Conservation (phyloP, 2,797 vertebrate genomes). For the Neostethus bicornis region DNA sequence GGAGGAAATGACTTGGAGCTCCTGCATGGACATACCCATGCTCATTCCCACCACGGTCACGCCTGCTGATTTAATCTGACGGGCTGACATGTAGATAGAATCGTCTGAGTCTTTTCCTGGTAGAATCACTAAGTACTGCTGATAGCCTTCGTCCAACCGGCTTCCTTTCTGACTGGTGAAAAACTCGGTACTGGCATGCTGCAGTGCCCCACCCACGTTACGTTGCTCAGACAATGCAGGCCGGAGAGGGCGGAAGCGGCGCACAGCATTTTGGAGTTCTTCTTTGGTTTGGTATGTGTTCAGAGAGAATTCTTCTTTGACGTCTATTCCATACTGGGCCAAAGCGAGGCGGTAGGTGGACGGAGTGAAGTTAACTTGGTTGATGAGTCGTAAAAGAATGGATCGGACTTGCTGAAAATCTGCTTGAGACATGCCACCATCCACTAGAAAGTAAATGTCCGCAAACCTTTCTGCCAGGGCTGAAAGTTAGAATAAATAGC, state of each 20-base stretch:
- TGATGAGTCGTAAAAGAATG: slow-evolving; percentile 61
- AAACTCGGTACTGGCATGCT: slow-evolving; percentile 61
- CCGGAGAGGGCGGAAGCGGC: slow-evolving; percentile 30
- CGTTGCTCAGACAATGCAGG: slow-evolving; percentile 43
- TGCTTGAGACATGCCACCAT: slow-evolving; percentile 53
- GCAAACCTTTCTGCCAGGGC: slow-evolving; percentile 75
- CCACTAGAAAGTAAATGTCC: slow-evolving; percentile 85
- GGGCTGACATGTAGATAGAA: slow-evolving; percentile 35
- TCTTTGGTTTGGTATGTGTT: slow-evolving; percentile 69
- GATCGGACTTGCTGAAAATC: slow-evolving; percentile 64
- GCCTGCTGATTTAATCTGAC: slow-evolving; percentile 69
- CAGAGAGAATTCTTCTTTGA: slow-evolving; percentile 78
- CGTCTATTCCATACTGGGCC: slow-evolving; percentile 75
- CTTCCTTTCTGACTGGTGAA: slow-evolving; percentile 74
- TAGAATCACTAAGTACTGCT: slow-evolving; percentile 79
- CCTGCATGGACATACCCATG: slow-evolving; percentile 46
- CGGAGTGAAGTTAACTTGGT: slow-evolving; percentile 71
- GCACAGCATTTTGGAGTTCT: slow-evolving; percentile 53
- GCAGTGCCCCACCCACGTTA: slow-evolving; percentile 74
- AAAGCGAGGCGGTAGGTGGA: slow-evolving; percentile 79
- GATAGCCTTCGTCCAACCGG: slow-evolving; percentile 69
- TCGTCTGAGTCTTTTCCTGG: slow-evolving; percentile 77
- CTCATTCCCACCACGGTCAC: slow-evolving; percentile 76
- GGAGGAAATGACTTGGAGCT: slow-evolving; percentile 61
- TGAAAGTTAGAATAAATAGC: slow-evolving; percentile 37